These are phyloP conservation scores for Dreissena rostriformis DNA, from an alignment of 1,140 invertebrate genomes.

Conservation along the genomic window DNA sequence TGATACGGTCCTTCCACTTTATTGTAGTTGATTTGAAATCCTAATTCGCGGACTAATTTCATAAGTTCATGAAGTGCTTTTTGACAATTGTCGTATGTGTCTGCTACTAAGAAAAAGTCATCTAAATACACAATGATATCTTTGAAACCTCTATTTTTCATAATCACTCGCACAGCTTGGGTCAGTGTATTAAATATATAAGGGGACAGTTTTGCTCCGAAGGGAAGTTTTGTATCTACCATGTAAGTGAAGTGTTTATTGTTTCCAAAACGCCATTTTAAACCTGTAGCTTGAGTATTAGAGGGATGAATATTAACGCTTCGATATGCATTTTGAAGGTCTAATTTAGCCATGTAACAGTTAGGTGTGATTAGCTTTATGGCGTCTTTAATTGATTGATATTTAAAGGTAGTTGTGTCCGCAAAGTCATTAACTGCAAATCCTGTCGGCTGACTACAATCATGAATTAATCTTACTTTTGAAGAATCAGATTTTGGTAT, in stretches of 20 bases:
- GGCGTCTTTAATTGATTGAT: not conserved
- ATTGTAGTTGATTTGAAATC: conserved; percentile 11
- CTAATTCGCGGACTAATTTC: not conserved
- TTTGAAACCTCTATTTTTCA: not conserved
- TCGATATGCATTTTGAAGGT: not conserved
- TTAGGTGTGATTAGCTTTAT: not conserved
- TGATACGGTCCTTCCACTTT: not conserved
- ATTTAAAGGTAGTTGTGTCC: not conserved
- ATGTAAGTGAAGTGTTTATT: not conserved
- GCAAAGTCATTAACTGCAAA: not conserved
- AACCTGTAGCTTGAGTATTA: not conserved
- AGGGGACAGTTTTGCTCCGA: not conserved
- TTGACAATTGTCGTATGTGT: not conserved
- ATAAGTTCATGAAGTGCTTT: not conserved
- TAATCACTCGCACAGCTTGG: too few species aligned
- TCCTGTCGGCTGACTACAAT: not conserved
- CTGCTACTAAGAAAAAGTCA: conserved; percentile 1
- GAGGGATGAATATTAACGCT: not conserved
- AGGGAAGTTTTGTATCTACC: conserved; percentile 5
- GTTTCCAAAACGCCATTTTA: not conserved
- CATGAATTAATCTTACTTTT: too few species aligned
- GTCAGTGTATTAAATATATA: conserved; percentile 10
- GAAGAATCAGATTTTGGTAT: too few species aligned
- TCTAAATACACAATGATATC: conserved; percentile 6
- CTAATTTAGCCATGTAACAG: not conserved